Evolutionary conservation across 2,888 invertebrate genomes (phyloP), one percentile per base, ranked within the genome.

Genomic region (Lathronympha strigana): DNA sequence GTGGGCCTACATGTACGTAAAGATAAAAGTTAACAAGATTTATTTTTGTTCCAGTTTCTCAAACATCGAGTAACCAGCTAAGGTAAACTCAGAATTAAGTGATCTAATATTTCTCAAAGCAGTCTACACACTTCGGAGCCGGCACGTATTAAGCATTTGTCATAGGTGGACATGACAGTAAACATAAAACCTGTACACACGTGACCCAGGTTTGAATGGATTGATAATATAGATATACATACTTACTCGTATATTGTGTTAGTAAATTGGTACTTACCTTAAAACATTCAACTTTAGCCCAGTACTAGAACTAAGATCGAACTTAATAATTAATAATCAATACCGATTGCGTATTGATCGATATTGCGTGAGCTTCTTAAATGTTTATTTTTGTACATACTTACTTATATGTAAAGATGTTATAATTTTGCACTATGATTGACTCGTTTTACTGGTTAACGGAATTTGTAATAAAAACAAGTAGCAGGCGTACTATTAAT

Each of bases 31-130:
- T 19, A 13, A 15, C 17, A 51, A 19, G 17, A 8, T 11, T 28
- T 17, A 11, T 54, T 38, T 38, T 54, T 62, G 62, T 62, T 62
- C 19, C 62, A 62, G 54, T 13, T 61, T 33, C 2, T 15, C 28
- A 28, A 33, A 23, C 21, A 5, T 33, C 15, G 53, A 43, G 47
- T 17, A 43, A 43, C 15, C 17, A 25, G 5, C 15, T 23, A 49
- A 49, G 36, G 38, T 50, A 50, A 36, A 47, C 1, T 15, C 2
- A 11, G 5, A 33, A 13, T 53, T n/a, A 13, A 53, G 5, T 36
- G 51, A 19, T 17, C 4, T 28, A 33, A 19, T 50, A 25, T 50
- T 17, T 40, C 17, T 40, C 4, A 40, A 28, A 11, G 31, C 31
- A 11, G 5, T 51, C 13, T n/a, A 33, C 51, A 31, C 31, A 17